Evolutionary conservation across 2,797 vertebrate genomes (phyloP).

Genomic region (Meda fulgida): DNA sequence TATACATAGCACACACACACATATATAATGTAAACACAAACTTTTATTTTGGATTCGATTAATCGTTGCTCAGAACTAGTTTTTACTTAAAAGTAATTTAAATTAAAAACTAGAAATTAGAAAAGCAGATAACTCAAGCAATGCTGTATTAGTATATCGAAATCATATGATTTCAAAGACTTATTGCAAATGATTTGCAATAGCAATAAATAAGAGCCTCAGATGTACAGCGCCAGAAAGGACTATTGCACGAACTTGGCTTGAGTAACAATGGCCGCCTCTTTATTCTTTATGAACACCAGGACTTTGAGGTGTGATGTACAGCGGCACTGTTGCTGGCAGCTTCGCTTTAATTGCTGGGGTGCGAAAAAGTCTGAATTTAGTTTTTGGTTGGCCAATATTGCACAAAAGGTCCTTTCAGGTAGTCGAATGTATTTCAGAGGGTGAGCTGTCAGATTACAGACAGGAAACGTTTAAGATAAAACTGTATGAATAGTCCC

Average conservation of each 20-base stretch:
- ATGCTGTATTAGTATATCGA: too few species aligned
- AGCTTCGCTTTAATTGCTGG: constrained; percentile 59
- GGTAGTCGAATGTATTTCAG: constrained; percentile 60
- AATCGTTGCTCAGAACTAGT: too few species aligned
- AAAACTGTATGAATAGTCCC: constrained; percentile 66
- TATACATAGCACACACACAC: too few species aligned
- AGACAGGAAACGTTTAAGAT: constrained; percentile 68
- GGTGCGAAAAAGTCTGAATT: constrained; percentile 48
- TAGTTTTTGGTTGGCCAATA: constrained; percentile 47
- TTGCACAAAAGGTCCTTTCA: constrained; percentile 67
- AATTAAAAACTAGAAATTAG: background rate
- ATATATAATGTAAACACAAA: too few species aligned
- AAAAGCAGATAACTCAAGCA: background rate
- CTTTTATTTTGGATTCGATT: too few species aligned
- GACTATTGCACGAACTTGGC: background rate
- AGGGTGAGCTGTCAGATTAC: constrained; percentile 65
- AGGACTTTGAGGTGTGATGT: constrained; percentile 49
- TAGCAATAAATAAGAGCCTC: background rate
- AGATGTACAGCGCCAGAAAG: background rate
- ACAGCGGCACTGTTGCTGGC: constrained; percentile 44
- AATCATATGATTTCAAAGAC: background rate
- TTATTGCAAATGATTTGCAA: background rate
- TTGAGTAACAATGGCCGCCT: background rate
- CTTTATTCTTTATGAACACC: constrained; percentile 31
- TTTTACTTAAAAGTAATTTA: background rate